Evolutionary conservation across 2,797 vertebrate genomes (phyloP).

Genomic region (Falco berigora): DNA sequence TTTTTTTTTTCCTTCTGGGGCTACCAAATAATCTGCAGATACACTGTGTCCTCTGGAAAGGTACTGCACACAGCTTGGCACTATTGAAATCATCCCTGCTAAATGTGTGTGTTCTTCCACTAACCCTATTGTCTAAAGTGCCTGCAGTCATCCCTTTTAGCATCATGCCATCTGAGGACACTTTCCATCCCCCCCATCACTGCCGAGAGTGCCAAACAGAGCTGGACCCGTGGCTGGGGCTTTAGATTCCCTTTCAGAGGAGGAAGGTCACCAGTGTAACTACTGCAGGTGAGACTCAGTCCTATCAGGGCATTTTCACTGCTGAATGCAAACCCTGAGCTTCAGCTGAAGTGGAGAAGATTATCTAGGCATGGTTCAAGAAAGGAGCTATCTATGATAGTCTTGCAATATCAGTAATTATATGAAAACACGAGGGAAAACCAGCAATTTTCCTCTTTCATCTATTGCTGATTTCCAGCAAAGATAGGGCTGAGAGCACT

Average conservation of each 20-base stretch:
- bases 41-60: not conserved
- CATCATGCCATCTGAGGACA: not conserved
- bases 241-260: not conserved
- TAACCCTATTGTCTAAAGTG: not conserved
- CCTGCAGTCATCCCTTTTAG: not conserved
- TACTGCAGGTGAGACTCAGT: not conserved
- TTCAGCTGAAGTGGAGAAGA: not conserved
- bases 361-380: not conserved
- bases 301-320: not conserved
- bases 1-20: not conserved
- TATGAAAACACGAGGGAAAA: not conserved
- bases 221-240: accelerated
- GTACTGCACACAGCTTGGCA: not conserved
- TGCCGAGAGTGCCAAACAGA: not conserved
- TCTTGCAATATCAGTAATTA: not conserved
- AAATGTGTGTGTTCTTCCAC: not conserved
- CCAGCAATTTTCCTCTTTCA: not conserved
- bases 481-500: not conserved
- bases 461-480: not conserved
- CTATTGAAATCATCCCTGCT: not conserved
- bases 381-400: not conserved
- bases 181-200: not conserved
- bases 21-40: not conserved
- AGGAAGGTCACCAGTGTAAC: not conserved
- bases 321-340: not conserved